Evolutionary conservation across 2,888 invertebrate species (phyloP).

Genomic region (Gonocerus acuteangulatus): DNA sequence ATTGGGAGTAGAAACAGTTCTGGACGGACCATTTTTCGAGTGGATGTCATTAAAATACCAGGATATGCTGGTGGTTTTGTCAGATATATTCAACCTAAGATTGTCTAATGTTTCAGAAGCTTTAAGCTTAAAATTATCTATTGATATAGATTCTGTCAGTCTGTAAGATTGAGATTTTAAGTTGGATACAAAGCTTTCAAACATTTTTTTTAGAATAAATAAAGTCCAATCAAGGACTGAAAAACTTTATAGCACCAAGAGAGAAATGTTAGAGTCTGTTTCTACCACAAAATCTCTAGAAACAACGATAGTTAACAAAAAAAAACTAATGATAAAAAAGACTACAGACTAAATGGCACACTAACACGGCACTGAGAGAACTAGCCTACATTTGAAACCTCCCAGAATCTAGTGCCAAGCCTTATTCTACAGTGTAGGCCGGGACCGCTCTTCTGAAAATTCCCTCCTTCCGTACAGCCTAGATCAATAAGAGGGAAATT

Average conservation of each 20-base stretch:
- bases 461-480: neutral
- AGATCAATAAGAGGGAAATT: neutral
- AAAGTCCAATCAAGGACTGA: neutral
- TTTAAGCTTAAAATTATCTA: slow-evolving; percentile 41
- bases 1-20: slow-evolving; percentile 22
- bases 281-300: neutral
- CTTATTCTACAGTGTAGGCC: neutral
- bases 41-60: slow-evolving; percentile 30
- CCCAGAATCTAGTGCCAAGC: neutral
- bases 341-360: neutral
- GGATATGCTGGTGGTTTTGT: slow-evolving; percentile 35
- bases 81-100: slow-evolving; percentile 31
- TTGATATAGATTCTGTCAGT: slow-evolving; percentile 43
- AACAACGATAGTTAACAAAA: neutral
- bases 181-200: slow-evolving; percentile 46
- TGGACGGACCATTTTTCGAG: slow-evolving; percentile 11
- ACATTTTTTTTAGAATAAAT: no score
- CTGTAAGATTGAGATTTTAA: slow-evolving; percentile 46
- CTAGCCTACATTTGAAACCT: neutral
- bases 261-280: no score
- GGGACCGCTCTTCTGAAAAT: neutral
- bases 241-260: neutral
- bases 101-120: slow-evolving; percentile 42
- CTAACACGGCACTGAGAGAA: neutral
- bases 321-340: neutral